A percentile compares a stretch with the other conserved stretches of the same genome.
These are phyloP conservation scores for Neoascia interrupta DNA, from an alignment of 2,888 invertebrate species.

Conservation along the genomic window DNA sequence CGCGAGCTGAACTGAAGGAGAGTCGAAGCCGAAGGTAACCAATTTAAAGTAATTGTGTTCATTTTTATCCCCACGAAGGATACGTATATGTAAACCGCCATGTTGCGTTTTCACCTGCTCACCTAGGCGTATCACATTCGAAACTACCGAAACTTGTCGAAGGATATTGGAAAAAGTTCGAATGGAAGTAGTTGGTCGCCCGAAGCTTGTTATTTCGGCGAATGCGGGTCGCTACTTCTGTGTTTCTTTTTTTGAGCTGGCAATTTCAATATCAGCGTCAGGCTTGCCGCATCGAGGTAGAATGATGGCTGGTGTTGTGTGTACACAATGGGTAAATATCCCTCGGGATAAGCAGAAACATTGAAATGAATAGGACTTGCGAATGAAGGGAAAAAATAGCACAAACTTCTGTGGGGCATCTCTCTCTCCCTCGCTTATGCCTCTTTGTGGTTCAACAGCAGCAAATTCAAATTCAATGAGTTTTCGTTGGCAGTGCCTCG, in stretches of 20 bases:
- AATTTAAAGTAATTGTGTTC: slow-evolving; percentile 59
- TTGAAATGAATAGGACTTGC: slow-evolving; percentile 60
- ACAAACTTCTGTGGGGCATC: background rate
- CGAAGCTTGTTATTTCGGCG: slow-evolving; percentile 20
- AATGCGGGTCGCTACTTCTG: background rate
- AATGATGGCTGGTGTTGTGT: slow-evolving; percentile 59
- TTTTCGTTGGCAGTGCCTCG: slow-evolving; percentile 10
- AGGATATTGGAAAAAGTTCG: slow-evolving; percentile 66
- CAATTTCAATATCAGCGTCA: slow-evolving; percentile 61
- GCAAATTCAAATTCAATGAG: slow-evolving; percentile 66
- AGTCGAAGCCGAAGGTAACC: slow-evolving; percentile 19
- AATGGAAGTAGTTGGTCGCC: slow-evolving; percentile 51
- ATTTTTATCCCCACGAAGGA: slow-evolving; percentile 18
- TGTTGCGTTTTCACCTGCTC: slow-evolving; percentile 62
- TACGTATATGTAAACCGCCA: slow-evolving; percentile 48
- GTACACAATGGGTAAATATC: slow-evolving; percentile 64
- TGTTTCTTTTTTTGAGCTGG: slow-evolving; percentile 6
- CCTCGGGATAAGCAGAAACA: slow-evolving; percentile 65
- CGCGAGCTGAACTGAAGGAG: slow-evolving; percentile 18
- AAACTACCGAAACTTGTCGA: slow-evolving; percentile 30
- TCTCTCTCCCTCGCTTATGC: slow-evolving; percentile 7
- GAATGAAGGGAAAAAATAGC: slow-evolving; percentile 30
- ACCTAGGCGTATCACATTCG: slow-evolving; percentile 28
- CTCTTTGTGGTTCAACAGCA: slow-evolving; percentile 50
- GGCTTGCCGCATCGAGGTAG: background rate